Evolutionary conservation across 2,797 vertebrate genomes (phyloP).

Genomic region (Urosaurus nigricauda): DNA sequence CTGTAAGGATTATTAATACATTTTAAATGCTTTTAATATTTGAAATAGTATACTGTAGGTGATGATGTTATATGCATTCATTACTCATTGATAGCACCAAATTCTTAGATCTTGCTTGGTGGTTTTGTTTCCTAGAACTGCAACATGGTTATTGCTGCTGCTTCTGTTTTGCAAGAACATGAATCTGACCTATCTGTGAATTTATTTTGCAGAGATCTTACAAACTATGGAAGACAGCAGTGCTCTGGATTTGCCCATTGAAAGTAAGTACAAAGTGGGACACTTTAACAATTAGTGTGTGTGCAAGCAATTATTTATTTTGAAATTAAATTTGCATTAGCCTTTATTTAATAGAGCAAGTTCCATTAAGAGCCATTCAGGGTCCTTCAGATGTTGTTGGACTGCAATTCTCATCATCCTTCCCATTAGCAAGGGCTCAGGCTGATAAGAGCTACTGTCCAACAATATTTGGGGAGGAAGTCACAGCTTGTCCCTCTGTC

Average conservation of each 20-base stretch:
- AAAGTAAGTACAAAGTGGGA: constrained; percentile 83
- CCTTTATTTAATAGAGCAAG: not conserved
- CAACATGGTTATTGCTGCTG: not conserved
- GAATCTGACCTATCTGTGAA: constrained; percentile 1
- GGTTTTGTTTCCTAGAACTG: not conserved
- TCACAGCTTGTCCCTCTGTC: too few relatives aligned
- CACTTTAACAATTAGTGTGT: not conserved
- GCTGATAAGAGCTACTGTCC: too few relatives aligned
- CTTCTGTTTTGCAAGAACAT: not conserved
- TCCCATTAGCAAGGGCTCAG: too few relatives aligned
- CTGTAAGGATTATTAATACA: not conserved
- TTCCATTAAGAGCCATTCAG: too few relatives aligned
- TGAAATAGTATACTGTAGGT: not conserved
- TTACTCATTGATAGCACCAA: not conserved
- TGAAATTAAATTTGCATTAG: not conserved
- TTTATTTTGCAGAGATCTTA: constrained; percentile 83
- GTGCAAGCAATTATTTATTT: not conserved
- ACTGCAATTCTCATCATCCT: too few relatives aligned
- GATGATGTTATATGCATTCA: not conserved
- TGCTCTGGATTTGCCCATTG: constrained; percentile 81
- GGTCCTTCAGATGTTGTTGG: too few relatives aligned
- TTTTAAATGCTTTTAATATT: not conserved
- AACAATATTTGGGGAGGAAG: too few relatives aligned
- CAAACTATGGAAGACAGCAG: constrained; percentile 80
- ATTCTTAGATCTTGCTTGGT: not conserved